Evolutionary conservation across 1,140 invertebrate species (phyloP), one percentile per base, ranked within the genome.

Genomic region (Laodelphax striatellus): DNA sequence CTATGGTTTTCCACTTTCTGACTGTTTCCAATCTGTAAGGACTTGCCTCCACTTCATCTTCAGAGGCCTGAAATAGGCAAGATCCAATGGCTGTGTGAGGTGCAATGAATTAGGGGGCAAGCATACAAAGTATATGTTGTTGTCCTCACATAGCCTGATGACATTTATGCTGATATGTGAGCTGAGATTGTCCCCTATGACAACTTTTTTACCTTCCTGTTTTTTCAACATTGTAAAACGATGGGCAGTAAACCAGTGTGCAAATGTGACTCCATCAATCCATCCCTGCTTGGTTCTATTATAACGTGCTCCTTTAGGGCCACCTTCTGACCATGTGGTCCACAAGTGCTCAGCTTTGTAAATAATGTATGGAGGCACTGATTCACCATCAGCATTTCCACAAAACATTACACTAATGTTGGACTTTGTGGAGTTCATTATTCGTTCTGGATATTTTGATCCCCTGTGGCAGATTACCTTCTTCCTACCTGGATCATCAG

Each of bases 71-170:
- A 72, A 73, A 31, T 71, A 67, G n/a, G 69, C 69, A 19, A 74
- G 68, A 64, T 77, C 72, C 14, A 76, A 59, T 13, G 75, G 71
- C 60, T 76, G 73, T 13, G 67, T 65, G 1, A 74, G 21, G 56
- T 76, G 74, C 1, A 71, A 75, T 2, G 67, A 63, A 62, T 76
- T 76, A 4, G 70, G 64, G 21, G 72, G 70, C 16, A 76, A 65
- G 54, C 67, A 71, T 2, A 28, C 6, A 28, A 28, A 28, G 2
- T 28, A 6, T 2, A 28, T 28, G 6, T 4, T 28, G 24, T 6
- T 28, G 2, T 28, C 6, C 6, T 28, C 24, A 28, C 24, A 28
- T 4, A 28, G 24, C 6, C 6, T 6, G 6, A 28, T 2, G 6
- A 46, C 43, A 19, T 9, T 46, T 42, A 55, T 1, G 22, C 44